Base-by-base conservation (phyloP, 2,888 invertebrate species). In the Drosophila siamana region DNA sequence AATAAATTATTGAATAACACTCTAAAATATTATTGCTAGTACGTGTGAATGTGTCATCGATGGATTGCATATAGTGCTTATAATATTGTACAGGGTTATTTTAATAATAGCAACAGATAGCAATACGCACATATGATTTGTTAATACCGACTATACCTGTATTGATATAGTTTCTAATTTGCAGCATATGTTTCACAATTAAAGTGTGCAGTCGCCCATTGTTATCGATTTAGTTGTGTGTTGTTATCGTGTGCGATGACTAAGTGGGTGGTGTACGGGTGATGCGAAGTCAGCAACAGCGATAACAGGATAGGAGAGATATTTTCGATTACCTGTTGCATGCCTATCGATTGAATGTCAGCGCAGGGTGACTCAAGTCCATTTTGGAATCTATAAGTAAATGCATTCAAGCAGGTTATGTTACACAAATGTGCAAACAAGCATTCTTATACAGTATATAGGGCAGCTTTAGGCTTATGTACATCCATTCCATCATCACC, bases 151-250 rank as follows among this genome's bases (percentile, higher is more conserved):
- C 26, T 26, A 26, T 26, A 7, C 62, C 44, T 73, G 61, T 65
- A 64, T 68, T 60, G 16, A 55, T 70, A 30, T 33, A 40, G 4
- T 55, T 66, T 43, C 26, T 59, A 80, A 69, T 75, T 75, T 59
- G 64, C 13, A 66, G 69, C 83, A 86, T 83, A 78, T 86, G 83
- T 61, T 86, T 67, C 22, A 2, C 50, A 61, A 50, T 69, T 38
- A 52, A 54, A 47, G n/a, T 26, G 50, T 46, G 38, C 16, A 22
- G 11, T 52, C 56, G 24, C 59, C 56, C 48, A 64, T 8, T 68
- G 16, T 43, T 79, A 78, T 79, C 59, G 57, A 51, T 16, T 41
- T 2, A 41, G 44, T 54, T 26, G 26, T 26, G 26, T 26, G 26
- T 26, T 26, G 40, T 41, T 77, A 51, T 69, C 46, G 52, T 13